Evolutionary conservation across 2,797 vertebrate species (phyloP).

Genomic region (Cossypha polioptera): DNA sequence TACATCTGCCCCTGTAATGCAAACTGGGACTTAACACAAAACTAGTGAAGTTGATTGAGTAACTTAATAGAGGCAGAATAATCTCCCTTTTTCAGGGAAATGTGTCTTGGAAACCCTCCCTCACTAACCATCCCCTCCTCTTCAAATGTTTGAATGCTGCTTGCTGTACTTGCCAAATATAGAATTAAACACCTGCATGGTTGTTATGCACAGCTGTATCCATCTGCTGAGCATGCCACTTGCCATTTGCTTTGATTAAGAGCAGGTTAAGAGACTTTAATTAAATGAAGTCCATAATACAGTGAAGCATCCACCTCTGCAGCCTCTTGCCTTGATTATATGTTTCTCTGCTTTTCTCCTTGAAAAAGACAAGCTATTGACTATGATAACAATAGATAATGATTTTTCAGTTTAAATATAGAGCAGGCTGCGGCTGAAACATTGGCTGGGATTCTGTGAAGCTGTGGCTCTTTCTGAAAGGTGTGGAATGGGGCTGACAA

Average conservation of each 20-base stretch:
- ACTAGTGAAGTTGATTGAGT: slow-evolving; percentile 13
- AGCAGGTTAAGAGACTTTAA: slow-evolving; percentile 56
- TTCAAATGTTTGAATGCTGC: background rate
- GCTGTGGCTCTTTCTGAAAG: background rate
- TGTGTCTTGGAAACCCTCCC: background rate
- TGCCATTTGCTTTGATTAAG: slow-evolving; percentile 60
- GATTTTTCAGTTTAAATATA: background rate
- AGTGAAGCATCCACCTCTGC: slow-evolving; percentile 15
- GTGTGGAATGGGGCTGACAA: background rate
- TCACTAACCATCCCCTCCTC: background rate
- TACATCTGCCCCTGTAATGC: slow-evolving; percentile 32
- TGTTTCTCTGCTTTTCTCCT: slow-evolving; percentile 17
- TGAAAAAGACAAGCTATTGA: background rate
- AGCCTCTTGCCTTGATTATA: slow-evolving; percentile 25
- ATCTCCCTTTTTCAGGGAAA: background rate
- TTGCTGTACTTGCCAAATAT: slow-evolving; percentile 1
- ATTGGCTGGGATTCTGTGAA: background rate
- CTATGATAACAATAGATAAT: background rate
- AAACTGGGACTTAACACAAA: background rate
- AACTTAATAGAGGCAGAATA: background rate
- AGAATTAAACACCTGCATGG: slow-evolving; percentile 54
- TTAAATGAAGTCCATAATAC: slow-evolving; percentile 40
- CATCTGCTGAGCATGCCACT: slow-evolving; percentile 46
- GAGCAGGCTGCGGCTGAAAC: background rate
- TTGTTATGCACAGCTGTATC: slow-evolving; percentile 58